These are phyloP conservation scores for Hydraecia micacea DNA, from an alignment of 2,888 invertebrate genomes.

Conservation along the genomic window DNA sequence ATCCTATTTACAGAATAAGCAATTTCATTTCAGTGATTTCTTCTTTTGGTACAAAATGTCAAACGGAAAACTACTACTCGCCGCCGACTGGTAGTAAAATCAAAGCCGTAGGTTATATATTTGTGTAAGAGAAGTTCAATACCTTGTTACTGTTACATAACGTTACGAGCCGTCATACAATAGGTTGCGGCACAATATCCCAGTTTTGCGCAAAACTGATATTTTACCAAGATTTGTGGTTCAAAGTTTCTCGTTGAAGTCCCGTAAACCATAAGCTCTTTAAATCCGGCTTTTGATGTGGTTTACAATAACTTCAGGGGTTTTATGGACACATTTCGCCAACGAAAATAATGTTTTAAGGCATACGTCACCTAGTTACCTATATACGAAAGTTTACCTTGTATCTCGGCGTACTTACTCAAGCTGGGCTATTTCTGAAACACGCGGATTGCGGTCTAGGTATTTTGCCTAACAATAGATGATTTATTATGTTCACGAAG, in stretches of 20 bases:
- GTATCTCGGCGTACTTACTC: conserved; percentile 76
- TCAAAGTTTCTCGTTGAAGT: conserved; percentile 54
- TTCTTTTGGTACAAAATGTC: conserved; percentile 3
- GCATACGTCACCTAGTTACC: conserved; percentile 69
- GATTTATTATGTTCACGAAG: conserved; percentile 70
- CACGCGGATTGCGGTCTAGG: conserved; percentile 76
- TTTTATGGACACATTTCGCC: conserved; percentile 77
- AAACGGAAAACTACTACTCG: conserved; percentile 16
- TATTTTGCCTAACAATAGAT: conserved; percentile 79
- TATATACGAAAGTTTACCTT: conserved; percentile 69
- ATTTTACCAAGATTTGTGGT: conserved; percentile 55
- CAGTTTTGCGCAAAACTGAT: conserved; percentile 43
- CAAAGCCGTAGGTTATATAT: conserved; percentile 27
- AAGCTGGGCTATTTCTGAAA: conserved; percentile 80
- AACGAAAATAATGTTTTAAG: conserved; percentile 66
- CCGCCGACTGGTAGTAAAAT: conserved; percentile 38
- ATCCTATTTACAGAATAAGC: neutral
- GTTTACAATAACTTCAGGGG: conserved; percentile 70
- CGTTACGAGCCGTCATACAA: conserved; percentile 48
- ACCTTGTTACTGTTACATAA: conserved; percentile 48
- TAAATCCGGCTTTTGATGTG: conserved; percentile 52
- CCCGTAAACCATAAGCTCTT: conserved; percentile 54
- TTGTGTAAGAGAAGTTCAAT: conserved; percentile 49
- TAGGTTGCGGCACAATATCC: conserved; percentile 31
- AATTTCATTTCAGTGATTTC: neutral